Conservation (phyloP, 2,113 vertebrate species). For the Heterotis niloticus region DNA sequence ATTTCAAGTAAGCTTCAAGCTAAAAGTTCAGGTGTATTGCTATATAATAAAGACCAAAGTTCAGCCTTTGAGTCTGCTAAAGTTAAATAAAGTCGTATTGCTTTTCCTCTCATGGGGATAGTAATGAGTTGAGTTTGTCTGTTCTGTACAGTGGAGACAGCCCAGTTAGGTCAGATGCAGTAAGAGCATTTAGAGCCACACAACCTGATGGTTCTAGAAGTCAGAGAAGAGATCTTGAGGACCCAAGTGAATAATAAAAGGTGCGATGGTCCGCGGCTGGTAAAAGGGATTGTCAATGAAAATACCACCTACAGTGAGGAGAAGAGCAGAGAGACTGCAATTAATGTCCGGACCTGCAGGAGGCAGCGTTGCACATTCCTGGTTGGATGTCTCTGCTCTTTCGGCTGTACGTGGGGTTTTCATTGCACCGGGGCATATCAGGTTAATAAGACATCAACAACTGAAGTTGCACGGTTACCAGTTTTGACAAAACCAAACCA, state of each 20-base stretch:
- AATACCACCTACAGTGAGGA: conserved; percentile 92
- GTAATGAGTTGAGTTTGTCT: conserved; percentile 38
- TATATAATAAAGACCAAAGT: conserved; percentile 58
- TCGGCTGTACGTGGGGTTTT: conserved; percentile 87
- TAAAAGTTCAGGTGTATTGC: conserved; percentile 70
- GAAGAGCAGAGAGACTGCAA: conserved; percentile 80
- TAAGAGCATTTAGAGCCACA: conserved; percentile 70
- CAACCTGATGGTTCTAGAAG: conserved; percentile 91
- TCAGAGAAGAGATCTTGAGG: conserved; percentile 99
- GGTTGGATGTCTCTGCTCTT: conserved; percentile 84
- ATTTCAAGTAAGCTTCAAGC: conserved; percentile 62
- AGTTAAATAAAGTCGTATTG: conserved; percentile 37
- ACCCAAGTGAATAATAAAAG: conserved; percentile 98
- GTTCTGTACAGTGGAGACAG: conserved; percentile 46
- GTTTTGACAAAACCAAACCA: conserved; percentile 59
- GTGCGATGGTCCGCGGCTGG: conserved; percentile 95
- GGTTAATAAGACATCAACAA: conserved; percentile 73
- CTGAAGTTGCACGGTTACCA: conserved; percentile 72
- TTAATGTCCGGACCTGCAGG: conserved; percentile 68
- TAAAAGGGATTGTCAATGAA: conserved; percentile 99
- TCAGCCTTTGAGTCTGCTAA: conserved; percentile 46
- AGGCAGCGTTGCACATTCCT: conserved; percentile 63
- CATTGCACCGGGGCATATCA: conserved; percentile 73
- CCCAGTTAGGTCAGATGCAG: conserved; percentile 40
- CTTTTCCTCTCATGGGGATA: conserved; percentile 30